Evolutionary conservation across 1,140 invertebrate species (phyloP), one percentile per base, ranked within the genome.

Genomic region (Magallana gigas): DNA sequence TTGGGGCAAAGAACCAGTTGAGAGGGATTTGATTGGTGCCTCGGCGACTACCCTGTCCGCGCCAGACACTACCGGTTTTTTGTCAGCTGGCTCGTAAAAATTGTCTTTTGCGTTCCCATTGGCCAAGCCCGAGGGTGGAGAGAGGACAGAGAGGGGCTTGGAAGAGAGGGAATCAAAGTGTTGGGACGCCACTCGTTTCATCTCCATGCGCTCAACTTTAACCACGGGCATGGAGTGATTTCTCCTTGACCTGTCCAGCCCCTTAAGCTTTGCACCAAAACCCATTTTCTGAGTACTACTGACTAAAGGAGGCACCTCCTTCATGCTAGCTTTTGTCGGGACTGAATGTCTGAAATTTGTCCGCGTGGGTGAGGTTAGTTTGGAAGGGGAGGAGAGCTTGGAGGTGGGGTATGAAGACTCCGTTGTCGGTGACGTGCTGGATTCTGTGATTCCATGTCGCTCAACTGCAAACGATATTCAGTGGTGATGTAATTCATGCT

Each of bases 161-260:
- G 29, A 14, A 29, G 14, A 7, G 12, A 62, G 57, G 36, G 83
- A 23, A 57, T 84, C 83, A 62, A 76, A 64, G 57, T 80, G 59
- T 16, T 68, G 86, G 4, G 68, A 76, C 8, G 86, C 9, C 57
- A 88, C 60, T 56, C 71, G 85, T 85, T 87, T 87, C 76, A 89
- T 16, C 36, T 85, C 91, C 90, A 94, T 95, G 60, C 93, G 90
- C 88, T 95, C 94, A 18, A 95, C 91, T 90, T 94, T 94, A n/a
- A 95, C 94, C 57, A 95, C 92, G 87, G 94, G 94, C 88, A 93
- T 91, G 56, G 92, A 90, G 86, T 92, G 92, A 83, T 92, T 92
- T 82, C 81, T 88, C 71, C 89, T 84, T 80, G 84, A 80, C 60
- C 89, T 90, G 18, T 85, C 86, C 71, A 68, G 58, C 8, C 87